phyloP scores from a whole-genome alignment of 2,113 vertebrate species.

The Etheostoma cragini region DNA sequence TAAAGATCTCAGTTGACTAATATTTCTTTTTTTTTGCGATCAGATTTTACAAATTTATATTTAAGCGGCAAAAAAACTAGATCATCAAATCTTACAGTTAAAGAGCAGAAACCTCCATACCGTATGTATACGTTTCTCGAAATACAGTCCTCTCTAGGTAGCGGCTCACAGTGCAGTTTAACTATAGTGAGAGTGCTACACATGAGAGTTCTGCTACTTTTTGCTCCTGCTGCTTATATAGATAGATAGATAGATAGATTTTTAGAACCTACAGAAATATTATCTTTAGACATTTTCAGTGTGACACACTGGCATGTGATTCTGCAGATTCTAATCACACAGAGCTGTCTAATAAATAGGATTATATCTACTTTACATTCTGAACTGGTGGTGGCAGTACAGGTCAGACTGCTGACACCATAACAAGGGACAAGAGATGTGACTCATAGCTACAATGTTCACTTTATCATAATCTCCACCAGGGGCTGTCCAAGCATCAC shows the following conservation, averaged over 20 bases:
- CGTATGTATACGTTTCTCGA: neutral
- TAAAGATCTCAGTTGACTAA: too few relatives aligned
- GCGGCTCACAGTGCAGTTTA: neutral
- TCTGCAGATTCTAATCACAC: neutral
- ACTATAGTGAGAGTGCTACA: neutral
- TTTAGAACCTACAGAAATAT: neutral
- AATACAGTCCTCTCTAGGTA: neutral
- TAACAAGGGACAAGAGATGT: slow-evolving; percentile 33
- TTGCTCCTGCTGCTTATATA: neutral
- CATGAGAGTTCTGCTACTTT: neutral
- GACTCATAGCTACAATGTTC: slow-evolving; percentile 49
- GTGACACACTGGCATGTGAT: neutral
- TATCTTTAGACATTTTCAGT: neutral
- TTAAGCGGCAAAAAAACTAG: too few relatives aligned
- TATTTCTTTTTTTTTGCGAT: too few relatives aligned
- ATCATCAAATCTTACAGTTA: neutral
- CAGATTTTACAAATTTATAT: too few relatives aligned
- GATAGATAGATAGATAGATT: neutral
- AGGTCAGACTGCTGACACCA: slow-evolving; percentile 54
- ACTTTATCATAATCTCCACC: slow-evolving; percentile 75
- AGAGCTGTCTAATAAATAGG: neutral
- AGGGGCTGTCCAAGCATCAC: slow-evolving; percentile 79
- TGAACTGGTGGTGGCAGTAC: slow-evolving; percentile 69
- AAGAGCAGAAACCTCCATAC: neutral
- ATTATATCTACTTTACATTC: slow-evolving; percentile 40